These are phyloP conservation scores for Tetragonula clypearis DNA, from an alignment of 1,140 invertebrate species.

Conservation along the genomic window DNA sequence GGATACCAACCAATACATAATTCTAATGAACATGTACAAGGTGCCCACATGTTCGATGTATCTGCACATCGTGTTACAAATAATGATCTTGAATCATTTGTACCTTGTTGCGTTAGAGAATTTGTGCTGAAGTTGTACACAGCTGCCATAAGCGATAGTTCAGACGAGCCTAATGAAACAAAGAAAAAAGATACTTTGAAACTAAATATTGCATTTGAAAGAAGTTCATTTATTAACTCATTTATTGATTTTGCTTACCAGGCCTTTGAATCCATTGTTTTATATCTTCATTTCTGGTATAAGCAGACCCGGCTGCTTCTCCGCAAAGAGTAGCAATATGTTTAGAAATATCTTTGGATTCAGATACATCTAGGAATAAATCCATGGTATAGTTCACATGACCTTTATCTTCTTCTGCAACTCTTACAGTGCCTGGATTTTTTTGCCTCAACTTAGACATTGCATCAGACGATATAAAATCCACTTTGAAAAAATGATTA, in stretches of 20 bases:
- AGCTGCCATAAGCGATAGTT: constrained; percentile 82
- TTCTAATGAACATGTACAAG: constrained; percentile 91
- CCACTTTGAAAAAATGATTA: constrained; percentile 93
- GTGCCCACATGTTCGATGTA: constrained; percentile 85
- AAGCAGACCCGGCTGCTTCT: constrained; percentile 89
- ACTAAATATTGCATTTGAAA: constrained; percentile 7
- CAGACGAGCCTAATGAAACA: constrained; percentile 82
- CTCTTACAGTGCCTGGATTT: constrained; percentile 85
- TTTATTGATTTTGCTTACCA: constrained; percentile 82
- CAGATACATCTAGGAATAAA: constrained; percentile 87
- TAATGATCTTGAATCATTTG: constrained; percentile 70
- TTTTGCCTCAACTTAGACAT: constrained; percentile 98
- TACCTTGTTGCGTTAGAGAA: constrained; percentile 67
- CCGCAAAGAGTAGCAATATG: constrained; percentile 89
- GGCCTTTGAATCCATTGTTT: constrained; percentile 88
- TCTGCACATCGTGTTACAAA: constrained; percentile 83
- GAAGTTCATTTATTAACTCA: constrained; percentile 27
- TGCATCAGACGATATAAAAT: constrained; percentile 97
- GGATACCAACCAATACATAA: constrained; percentile 94
- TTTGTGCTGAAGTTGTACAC: constrained; percentile 83
- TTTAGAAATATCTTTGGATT: constrained; percentile 87
- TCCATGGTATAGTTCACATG: constrained; percentile 91
- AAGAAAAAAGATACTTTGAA: constrained; percentile 6
- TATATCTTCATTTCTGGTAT: constrained; percentile 89
- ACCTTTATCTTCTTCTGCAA: constrained; percentile 94